phyloP scores from a whole-genome alignment of 1,140 invertebrate genomes.

The Drosophila nannoptera region DNA sequence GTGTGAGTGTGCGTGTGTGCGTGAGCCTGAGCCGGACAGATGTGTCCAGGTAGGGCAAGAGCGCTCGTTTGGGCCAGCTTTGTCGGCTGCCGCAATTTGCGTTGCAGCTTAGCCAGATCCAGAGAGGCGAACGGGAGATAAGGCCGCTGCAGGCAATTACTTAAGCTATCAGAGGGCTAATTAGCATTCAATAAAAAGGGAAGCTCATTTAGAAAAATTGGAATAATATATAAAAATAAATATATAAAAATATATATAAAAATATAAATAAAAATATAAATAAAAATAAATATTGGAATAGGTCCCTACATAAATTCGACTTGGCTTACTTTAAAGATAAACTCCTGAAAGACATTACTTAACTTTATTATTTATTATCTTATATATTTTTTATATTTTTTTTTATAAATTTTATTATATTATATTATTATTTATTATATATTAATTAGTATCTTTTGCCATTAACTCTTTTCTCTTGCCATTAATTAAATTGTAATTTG shows the following conservation, averaged over 20 bases:
- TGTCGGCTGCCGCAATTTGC: constrained; percentile 21
- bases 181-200: too few relatives aligned
- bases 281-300: too few relatives aligned
- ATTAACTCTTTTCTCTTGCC: background rate
- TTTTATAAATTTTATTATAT: background rate
- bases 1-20: background rate
- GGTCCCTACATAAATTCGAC: too few relatives aligned
- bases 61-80: constrained; percentile 54
- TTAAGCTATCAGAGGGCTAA: background rate
- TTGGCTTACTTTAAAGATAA: too few relatives aligned
- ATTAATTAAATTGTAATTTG: background rate
- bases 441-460: background rate
- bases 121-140: background rate
- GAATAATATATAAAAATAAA: too few relatives aligned
- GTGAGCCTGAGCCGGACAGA: constrained; percentile 2
- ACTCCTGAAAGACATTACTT: too few relatives aligned
- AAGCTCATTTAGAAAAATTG: too few relatives aligned
- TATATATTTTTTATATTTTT: background rate
- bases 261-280: too few relatives aligned
- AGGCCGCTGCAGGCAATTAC: background rate
- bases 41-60: constrained; percentile 21
- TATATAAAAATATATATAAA: too few relatives aligned
- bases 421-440: background rate
- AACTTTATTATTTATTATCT: too few relatives aligned
- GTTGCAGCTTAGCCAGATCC: constrained; percentile 16